A percentile compares a stretch with the other conserved stretches of the same genome.
phyloP scores from a whole-genome alignment of 2,113 vertebrate genomes.

The Prinia subflava region DNA sequence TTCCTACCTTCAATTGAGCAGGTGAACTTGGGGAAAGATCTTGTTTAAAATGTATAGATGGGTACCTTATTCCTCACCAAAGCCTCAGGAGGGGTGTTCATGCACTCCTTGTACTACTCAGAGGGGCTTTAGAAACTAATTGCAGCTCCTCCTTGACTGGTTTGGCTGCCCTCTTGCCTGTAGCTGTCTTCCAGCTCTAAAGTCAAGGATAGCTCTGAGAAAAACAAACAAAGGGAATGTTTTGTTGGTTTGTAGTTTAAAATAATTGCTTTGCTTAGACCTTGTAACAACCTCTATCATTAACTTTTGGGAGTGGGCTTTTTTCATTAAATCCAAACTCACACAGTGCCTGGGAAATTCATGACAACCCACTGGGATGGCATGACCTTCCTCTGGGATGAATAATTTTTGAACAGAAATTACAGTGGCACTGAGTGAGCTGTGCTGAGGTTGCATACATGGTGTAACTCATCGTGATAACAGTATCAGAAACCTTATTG shows the following conservation, averaged over 20 bases:
- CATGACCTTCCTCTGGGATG: neutral
- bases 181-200: constrained; percentile 22
- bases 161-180: constrained; percentile 9
- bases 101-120: neutral
- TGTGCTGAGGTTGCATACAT: neutral
- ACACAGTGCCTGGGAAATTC: neutral
- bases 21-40: neutral
- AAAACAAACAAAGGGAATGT: constrained; percentile 17
- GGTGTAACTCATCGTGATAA: neutral
- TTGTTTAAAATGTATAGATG: neutral
- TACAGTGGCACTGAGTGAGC: neutral
- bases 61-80: neutral
- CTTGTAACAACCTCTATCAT: neutral
- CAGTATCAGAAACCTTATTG: neutral
- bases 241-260: constrained; percentile 23
- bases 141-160: neutral
- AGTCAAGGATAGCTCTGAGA: constrained; percentile 5
- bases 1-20: constrained; percentile 29
- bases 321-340: neutral
- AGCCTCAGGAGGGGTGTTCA: neutral
- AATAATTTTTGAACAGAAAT: neutral
- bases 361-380: neutral
- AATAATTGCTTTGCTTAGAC: constrained; percentile 37
- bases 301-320: neutral
- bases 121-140: neutral